phyloP scores from a whole-genome alignment of 2,797 vertebrate species.

The Pseudochaenichthys georgianus region DNA sequence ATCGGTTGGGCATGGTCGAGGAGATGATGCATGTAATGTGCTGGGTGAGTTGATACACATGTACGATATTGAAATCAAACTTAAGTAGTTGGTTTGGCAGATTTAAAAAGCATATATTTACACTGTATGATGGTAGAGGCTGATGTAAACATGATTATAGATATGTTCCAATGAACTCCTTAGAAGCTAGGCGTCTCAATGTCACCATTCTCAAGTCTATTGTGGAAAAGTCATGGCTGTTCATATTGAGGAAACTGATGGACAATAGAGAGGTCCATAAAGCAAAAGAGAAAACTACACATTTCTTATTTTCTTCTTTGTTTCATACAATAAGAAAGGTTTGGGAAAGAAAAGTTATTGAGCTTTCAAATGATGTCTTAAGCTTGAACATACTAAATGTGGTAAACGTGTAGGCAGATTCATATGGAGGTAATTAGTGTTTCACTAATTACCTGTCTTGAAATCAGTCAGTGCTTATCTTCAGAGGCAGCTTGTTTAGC shows the following conservation, averaged over 20 bases:
- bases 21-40: constrained; percentile 8
- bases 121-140: not conserved
- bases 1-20: not conserved
- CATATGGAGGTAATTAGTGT: not conserved
- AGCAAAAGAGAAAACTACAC: not conserved
- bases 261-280: not conserved
- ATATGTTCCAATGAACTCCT: not conserved
- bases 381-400: not conserved
- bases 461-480: constrained; percentile 31
- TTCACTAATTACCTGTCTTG: not conserved
- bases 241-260: not conserved
- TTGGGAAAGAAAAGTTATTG: not conserved
- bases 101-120: not conserved
- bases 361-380: too few species aligned
- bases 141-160: not conserved
- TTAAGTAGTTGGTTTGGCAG: not conserved
- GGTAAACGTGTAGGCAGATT: not conserved
- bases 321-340: not conserved
- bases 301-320: not conserved
- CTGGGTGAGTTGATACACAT: not conserved
- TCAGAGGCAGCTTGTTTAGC: constrained; percentile 43
- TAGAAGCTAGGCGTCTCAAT: not conserved
- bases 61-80: constrained; percentile 10
- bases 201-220: not conserved
- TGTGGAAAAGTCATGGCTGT: not conserved